These are phyloP conservation scores for Ephestia elutella DNA, from an alignment of 1,140 invertebrate genomes.

Conservation along the genomic window DNA sequence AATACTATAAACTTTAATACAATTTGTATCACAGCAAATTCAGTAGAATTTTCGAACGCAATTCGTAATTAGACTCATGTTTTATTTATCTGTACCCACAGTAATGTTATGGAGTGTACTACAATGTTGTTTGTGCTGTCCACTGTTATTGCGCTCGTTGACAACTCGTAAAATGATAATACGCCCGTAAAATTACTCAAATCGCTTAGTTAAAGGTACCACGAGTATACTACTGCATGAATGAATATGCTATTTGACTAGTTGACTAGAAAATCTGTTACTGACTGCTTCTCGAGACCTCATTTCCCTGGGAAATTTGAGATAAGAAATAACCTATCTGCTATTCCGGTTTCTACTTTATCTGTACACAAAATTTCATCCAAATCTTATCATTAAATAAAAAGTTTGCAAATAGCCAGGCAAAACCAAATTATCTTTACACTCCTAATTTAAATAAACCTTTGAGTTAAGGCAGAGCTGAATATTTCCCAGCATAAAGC, in stretches of 20 bases:
- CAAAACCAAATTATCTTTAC: background rate
- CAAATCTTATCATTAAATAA: no score
- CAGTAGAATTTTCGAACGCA: no score
- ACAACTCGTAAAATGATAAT: constrained; percentile 5
- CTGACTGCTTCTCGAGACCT: no score
- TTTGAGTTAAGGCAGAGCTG: background rate
- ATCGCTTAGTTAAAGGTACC: background rate
- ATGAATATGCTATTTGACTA: background rate
- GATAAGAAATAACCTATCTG: no score
- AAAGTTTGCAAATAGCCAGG: no score
- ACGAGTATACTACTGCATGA: background rate
- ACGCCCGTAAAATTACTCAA: constrained; percentile 3
- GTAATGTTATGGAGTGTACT: background rate
- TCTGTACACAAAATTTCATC: no score
- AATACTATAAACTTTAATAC: no score
- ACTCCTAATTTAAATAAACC: background rate
- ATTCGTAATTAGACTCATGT: background rate
- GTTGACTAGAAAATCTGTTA: no score
- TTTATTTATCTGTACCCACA: background rate
- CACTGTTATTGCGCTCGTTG: background rate
- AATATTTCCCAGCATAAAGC: background rate
- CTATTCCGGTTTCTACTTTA: no score
- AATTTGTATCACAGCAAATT: no score
- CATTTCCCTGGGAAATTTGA: no score
- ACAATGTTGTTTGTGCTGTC: background rate